phyloP scores from a whole-genome alignment of 2,113 vertebrate genomes.

The Eolophus roseicapilla region DNA sequence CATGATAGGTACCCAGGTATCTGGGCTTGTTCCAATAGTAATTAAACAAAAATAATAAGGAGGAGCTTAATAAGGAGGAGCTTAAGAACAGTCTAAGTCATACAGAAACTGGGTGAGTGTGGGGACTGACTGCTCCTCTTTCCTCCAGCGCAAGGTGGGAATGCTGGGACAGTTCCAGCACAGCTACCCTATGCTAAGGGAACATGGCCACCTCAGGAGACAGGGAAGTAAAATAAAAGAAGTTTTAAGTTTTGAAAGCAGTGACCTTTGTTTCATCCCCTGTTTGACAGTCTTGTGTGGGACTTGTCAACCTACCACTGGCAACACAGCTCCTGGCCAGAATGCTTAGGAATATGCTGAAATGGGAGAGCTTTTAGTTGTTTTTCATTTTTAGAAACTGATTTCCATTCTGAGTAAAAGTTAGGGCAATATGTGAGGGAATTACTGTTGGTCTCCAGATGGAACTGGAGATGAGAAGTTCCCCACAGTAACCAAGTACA shows the following conservation, averaged over 20 bases:
- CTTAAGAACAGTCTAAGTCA: neutral
- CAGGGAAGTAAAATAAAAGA: neutral
- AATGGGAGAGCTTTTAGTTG: neutral
- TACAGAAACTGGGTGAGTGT: neutral
- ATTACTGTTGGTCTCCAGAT: neutral
- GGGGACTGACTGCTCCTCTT: neutral
- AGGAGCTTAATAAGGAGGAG: neutral
- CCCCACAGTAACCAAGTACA: neutral
- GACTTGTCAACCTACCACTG: neutral
- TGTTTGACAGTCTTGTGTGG: neutral
- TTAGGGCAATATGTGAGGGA: neutral
- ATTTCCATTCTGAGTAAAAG: neutral
- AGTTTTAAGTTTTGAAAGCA: neutral
- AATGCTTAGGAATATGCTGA: neutral
- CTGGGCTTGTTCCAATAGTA: neutral
- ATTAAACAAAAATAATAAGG: neutral
- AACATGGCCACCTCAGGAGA: neutral
- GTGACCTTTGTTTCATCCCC: neutral
- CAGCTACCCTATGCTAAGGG: neutral
- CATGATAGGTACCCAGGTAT: neutral
- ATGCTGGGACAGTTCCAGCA: neutral
- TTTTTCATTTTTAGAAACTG: neutral
- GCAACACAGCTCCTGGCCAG: neutral
- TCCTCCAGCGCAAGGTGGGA: neutral
- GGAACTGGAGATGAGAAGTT: neutral